Percentiles rank a stretch among this genome's conserved stretches.
phyloP scores from a whole-genome alignment of 2,113 vertebrate genomes.

The Addax nasomaculatus region DNA sequence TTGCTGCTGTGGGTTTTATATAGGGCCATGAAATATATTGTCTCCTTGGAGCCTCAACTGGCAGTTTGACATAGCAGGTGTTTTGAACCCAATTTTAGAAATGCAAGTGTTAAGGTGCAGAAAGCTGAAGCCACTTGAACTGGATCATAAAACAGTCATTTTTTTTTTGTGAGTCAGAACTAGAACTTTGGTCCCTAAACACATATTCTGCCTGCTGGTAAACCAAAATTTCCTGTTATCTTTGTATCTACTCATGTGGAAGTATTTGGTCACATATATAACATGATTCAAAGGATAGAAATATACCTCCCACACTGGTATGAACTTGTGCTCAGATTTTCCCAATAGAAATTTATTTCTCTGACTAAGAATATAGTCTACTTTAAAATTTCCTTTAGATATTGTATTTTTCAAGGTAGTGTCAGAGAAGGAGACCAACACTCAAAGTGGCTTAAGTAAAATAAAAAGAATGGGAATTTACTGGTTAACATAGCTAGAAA shows the following conservation, averaged over 20 bases:
- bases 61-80: background rate
- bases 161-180: background rate
- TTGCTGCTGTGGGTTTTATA: background rate
- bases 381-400: background rate
- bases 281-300: background rate
- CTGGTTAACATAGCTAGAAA: background rate
- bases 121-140: background rate
- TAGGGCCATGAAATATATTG: background rate
- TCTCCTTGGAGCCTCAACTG: background rate
- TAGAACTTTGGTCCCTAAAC: background rate
- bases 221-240: background rate
- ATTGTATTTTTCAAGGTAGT: background rate
- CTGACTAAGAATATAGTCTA: background rate
- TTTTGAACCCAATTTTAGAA: background rate
- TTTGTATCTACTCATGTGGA: background rate
- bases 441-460: background rate
- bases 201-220: background rate
- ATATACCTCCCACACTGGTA: background rate
- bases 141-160: background rate
- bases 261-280: background rate
- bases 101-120: background rate
- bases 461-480: background rate
- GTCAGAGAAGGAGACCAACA: background rate
- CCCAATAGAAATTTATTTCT: background rate
- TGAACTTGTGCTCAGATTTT: background rate